Conservation (phyloP, 2,113 vertebrate genomes). For the Mustela lutreola region DNA sequence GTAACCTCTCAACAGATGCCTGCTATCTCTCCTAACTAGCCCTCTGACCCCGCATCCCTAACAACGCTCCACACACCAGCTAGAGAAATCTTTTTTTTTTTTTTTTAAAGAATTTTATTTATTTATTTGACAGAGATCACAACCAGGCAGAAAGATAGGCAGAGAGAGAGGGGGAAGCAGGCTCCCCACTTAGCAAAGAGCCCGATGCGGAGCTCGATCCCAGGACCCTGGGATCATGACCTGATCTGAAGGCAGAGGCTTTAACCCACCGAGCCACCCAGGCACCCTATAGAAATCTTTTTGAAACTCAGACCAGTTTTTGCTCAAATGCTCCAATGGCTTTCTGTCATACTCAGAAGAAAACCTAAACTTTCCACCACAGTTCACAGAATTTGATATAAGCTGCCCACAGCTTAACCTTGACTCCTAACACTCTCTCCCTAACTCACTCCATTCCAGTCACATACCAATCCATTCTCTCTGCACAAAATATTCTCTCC, state of each 20-base stretch:
- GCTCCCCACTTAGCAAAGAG: no score
- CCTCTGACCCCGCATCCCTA: background rate
- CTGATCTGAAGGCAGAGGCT: no score
- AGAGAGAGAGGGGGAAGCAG: no score
- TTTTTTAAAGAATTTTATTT: no score
- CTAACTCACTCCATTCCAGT: background rate
- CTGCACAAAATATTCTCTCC: no score
- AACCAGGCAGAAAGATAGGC: no score
- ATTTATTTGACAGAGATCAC: no score
- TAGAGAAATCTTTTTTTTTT: background rate
- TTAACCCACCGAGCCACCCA: no score
- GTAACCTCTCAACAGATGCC: background rate
- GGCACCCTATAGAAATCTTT: background rate
- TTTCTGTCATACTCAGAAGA: background rate
- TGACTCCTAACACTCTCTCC: background rate
- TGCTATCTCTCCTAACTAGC: background rate
- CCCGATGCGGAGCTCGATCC: rapidly evolving
- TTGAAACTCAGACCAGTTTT: background rate
- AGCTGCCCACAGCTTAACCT: no score
- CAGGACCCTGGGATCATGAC: no score
- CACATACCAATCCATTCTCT: background rate
- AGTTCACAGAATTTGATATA: no score
- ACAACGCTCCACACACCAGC: background rate
- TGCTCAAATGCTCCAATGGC: background rate
- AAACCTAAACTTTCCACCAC: background rate